phyloP scores from a whole-genome alignment of 2,797 vertebrate genomes.

The Huso huso region DNA sequence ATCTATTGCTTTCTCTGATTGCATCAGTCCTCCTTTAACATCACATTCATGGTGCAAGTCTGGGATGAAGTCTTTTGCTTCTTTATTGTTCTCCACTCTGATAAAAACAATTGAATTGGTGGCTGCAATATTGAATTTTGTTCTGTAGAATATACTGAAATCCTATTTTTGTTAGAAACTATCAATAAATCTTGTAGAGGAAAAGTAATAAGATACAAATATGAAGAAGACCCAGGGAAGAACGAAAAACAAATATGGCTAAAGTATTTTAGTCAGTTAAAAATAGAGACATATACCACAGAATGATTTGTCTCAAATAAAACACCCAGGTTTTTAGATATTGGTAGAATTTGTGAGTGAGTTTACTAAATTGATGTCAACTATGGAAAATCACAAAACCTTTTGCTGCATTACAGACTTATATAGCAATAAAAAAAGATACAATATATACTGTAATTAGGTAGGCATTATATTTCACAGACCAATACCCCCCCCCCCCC shows the following conservation, averaged over 20 bases:
- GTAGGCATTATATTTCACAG: too few relatives aligned
- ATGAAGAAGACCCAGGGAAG: constrained; percentile 75
- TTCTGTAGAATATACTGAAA: constrained; percentile 95
- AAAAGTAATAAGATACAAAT: constrained; percentile 89
- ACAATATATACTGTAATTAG: too few relatives aligned
- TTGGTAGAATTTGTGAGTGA: constrained; percentile 3
- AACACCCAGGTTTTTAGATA: constrained; percentile 9
- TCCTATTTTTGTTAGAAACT: constrained; percentile 95
- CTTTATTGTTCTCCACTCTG: constrained; percentile 97
- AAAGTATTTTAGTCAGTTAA: constrained; percentile 5
- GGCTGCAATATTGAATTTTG: constrained; percentile 88
- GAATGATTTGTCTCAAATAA: constrained; percentile 11
- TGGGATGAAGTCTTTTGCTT: constrained; percentile 75
- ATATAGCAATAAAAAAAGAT: neutral
- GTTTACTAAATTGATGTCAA: neutral
- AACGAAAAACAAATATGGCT: neutral
- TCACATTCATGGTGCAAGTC: constrained; percentile 82
- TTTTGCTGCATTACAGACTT: neutral
- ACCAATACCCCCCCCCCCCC: too few relatives aligned
- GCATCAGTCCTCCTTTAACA: constrained; percentile 88
- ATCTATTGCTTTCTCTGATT: constrained; percentile 94
- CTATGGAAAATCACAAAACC: neutral
- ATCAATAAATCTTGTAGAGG: constrained; percentile 94
- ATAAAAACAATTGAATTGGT: constrained; percentile 94
- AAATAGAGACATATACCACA: constrained; percentile 11